phyloP scores from a whole-genome alignment of 2,888 invertebrate genomes.

The Sylvicola fuscatus region DNA sequence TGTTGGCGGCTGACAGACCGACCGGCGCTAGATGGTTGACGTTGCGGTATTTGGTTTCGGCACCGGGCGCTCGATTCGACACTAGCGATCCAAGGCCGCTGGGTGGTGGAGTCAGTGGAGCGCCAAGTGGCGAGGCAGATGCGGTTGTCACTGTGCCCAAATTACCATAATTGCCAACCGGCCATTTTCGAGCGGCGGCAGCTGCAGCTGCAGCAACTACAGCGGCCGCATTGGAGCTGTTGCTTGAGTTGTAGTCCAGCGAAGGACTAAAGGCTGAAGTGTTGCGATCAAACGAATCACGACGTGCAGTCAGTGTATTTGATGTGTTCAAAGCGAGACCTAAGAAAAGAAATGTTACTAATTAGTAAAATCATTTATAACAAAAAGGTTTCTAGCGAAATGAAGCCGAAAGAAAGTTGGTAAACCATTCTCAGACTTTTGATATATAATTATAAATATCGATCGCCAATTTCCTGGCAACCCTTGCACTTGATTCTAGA shows the following conservation, averaged over 20 bases:
- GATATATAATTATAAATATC: no score
- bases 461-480: no score
- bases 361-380: no score
- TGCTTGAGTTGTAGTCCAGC: conserved; percentile 37
- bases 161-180: conserved; percentile 22
- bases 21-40: conserved; percentile 25
- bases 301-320: conserved; percentile 40
- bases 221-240: conserved; percentile 16
- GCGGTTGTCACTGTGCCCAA: conserved; percentile 18
- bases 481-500: no score
- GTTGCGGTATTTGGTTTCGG: conserved; percentile 68
- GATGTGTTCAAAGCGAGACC: conserved; percentile 41
- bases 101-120: conserved; percentile 43
- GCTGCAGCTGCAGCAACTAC: conserved; percentile 23
- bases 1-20: conserved; percentile 26
- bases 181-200: conserved; percentile 30
- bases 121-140: conserved; percentile 31
- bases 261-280: conserved; percentile 58
- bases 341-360: background rate
- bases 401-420: no score
- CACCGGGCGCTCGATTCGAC: conserved; percentile 60
- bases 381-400: background rate
- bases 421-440: no score
- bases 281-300: conserved; percentile 60
- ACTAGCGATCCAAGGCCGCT: conserved; percentile 42